A percentile compares a stretch with the other conserved stretches of the same genome.
These are phyloP conservation scores for Melikaiella ostensackeni DNA, from an alignment of 2,888 invertebrate genomes.

Conservation along the genomic window DNA sequence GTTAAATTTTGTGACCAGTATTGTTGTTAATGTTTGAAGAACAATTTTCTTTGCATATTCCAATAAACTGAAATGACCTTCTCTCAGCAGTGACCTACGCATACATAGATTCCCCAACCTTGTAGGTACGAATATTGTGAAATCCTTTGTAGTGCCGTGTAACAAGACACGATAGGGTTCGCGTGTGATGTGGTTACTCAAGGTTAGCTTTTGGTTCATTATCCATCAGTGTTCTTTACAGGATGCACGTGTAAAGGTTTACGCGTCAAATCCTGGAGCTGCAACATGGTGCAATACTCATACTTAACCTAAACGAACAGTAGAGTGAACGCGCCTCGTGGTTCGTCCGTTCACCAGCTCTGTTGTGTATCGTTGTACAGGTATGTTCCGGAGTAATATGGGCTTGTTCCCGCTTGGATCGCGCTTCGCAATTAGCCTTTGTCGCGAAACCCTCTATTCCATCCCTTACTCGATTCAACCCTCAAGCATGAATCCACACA, in stretches of 20 bases:
- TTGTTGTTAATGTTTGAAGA: too few species aligned
- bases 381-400: constrained; percentile 73
- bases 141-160: constrained; percentile 6
- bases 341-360: constrained; percentile 39
- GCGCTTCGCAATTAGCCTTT: constrained; percentile 76
- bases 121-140: neutral
- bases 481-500: constrained; percentile 36
- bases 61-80: too few species aligned
- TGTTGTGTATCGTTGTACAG: constrained; percentile 47
- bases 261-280: neutral
- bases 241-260: constrained; percentile 30
- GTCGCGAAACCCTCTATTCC: constrained; percentile 61
- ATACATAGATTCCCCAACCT: too few species aligned
- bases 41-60: too few species aligned
- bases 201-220: constrained; percentile 13
- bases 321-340: constrained; percentile 43
- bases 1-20: too few species aligned
- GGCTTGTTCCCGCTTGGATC: constrained; percentile 71
- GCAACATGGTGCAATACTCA: constrained; percentile 1
- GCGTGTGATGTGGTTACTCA: constrained; percentile 29
- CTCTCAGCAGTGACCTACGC: too few species aligned
- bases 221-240: constrained; percentile 2
- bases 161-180: constrained; percentile 20
- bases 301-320: constrained; percentile 42
- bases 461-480: constrained; percentile 43